Conservation (phyloP, 2,797 vertebrate genomes). For the Catamblyrhynchus diadema region DNA sequence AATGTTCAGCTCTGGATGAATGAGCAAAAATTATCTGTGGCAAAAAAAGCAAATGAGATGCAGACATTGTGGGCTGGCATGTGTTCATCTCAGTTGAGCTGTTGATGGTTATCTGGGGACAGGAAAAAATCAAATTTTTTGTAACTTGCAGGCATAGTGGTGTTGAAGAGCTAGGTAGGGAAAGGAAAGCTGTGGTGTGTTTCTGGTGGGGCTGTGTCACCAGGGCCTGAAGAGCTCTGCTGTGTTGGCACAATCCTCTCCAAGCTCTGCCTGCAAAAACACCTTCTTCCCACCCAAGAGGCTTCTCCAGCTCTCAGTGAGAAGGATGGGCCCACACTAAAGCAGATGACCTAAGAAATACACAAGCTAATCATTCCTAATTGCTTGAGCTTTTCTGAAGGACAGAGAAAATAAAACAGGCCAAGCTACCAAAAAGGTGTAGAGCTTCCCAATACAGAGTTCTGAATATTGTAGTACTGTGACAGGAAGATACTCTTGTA, state of each 20-base stretch:
- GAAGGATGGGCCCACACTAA: background rate
- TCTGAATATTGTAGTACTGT: background rate
- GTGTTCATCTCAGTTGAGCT: background rate
- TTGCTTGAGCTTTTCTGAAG: background rate
- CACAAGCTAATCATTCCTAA: background rate
- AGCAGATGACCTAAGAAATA: background rate
- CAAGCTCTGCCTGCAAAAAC: background rate
- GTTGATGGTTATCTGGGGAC: background rate
- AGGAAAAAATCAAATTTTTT: background rate
- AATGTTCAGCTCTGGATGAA: background rate
- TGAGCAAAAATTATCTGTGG: background rate
- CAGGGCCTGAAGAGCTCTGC: background rate
- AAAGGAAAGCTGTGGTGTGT: background rate
- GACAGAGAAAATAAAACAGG: background rate
- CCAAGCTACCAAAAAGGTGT: background rate
- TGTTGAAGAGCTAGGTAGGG: background rate
- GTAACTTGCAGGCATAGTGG: background rate
- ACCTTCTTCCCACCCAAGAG: background rate
- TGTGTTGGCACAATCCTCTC: accelerated
- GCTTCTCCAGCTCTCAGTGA: background rate
- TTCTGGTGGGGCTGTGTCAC: background rate
- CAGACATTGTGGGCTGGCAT: background rate
- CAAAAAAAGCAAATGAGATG: background rate
- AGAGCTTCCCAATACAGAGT: background rate
- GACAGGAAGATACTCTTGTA: background rate